A percentile compares a stretch with the other conserved stretches of the same genome.
phyloP scores from a whole-genome alignment of 1,140 invertebrate species.

The Aphelinus atriplicis region DNA sequence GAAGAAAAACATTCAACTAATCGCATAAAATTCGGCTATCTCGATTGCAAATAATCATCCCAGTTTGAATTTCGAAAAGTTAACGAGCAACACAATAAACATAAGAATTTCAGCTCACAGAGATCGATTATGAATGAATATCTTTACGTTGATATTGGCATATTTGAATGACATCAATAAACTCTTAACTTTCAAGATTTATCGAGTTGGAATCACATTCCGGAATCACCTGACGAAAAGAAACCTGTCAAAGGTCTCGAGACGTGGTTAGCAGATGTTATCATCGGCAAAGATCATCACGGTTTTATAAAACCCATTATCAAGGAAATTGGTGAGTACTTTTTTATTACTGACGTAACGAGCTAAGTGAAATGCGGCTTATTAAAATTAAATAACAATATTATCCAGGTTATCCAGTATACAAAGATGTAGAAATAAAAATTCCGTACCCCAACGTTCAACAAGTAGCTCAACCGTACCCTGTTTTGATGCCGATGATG shows the following conservation, averaged over 20 bases:
- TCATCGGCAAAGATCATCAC: conserved; percentile 35
- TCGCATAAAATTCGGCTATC: no score
- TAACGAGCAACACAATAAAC: no score
- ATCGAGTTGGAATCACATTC: conserved; percentile 4
- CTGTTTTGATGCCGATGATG: conserved; percentile 53
- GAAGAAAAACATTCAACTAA: no score
- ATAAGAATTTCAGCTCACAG: no score
- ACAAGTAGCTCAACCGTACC: conserved; percentile 65
- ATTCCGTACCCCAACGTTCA: conserved; percentile 74
- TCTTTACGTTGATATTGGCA: no score
- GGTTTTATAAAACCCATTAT: conserved; percentile 70
- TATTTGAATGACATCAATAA: not conserved
- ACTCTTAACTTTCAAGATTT: conserved; percentile 1
- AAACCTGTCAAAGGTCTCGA: conserved; percentile 12
- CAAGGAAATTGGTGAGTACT: conserved; percentile 69
- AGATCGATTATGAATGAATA: no score
- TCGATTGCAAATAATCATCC: no score
- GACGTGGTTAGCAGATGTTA: conserved; percentile 25
- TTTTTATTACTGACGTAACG: not conserved
- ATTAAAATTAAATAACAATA: not conserved
- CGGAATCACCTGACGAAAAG: not conserved
- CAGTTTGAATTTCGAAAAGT: no score
- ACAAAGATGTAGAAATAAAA: conserved; percentile 71
- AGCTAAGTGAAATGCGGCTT: not conserved
- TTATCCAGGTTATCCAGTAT: conserved; percentile 66